These are phyloP conservation scores for Pocillopora damicornis DNA, from an alignment of 64 coral and sea anemone species.

Conservation along the genomic window DNA sequence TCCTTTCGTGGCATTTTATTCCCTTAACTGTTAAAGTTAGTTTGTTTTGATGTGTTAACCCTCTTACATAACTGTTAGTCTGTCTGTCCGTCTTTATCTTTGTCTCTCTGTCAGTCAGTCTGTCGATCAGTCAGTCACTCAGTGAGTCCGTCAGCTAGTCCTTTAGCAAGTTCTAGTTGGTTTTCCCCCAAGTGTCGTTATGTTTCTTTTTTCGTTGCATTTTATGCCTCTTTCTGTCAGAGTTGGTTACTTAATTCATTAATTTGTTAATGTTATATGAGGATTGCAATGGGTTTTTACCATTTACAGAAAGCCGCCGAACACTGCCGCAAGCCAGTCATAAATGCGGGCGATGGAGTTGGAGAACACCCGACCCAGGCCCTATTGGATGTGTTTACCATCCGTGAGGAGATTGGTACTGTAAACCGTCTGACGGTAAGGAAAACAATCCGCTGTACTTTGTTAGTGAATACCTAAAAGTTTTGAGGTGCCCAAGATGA, in stretches of 20 bases:
- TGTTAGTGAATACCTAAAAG: not conserved
- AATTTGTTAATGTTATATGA: not conserved
- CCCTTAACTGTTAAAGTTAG: too few relatives aligned
- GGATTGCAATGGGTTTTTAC: not conserved
- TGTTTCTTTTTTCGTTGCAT: too few relatives aligned
- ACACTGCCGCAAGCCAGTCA: constrained; percentile 83
- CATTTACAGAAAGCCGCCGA: constrained; percentile 70
- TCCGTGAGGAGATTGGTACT: constrained; percentile 98
- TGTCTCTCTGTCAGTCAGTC: not conserved
- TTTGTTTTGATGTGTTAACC: too few relatives aligned
- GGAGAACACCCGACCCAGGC: constrained; percentile 98
- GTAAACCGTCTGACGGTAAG: constrained; percentile 96
- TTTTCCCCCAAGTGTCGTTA: too few relatives aligned
- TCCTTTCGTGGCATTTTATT: too few relatives aligned
- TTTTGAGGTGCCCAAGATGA: too few relatives aligned
- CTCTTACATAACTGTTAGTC: too few relatives aligned
- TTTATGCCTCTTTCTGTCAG: too few relatives aligned
- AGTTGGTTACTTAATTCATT: too few relatives aligned
- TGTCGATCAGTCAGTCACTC: not conserved
- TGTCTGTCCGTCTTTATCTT: not conserved
- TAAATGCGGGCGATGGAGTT: constrained; percentile 94
- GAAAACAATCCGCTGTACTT: not conserved
- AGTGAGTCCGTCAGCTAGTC: not conserved
- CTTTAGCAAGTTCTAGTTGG: too few relatives aligned
- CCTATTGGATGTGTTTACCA: constrained; percentile 94